A percentile compares a stretch with the other conserved stretches of the same genome.
These are phyloP conservation scores for Gambusia yucatana DNA, from an alignment of 2,797 vertebrate species.

Conservation along the genomic window DNA sequence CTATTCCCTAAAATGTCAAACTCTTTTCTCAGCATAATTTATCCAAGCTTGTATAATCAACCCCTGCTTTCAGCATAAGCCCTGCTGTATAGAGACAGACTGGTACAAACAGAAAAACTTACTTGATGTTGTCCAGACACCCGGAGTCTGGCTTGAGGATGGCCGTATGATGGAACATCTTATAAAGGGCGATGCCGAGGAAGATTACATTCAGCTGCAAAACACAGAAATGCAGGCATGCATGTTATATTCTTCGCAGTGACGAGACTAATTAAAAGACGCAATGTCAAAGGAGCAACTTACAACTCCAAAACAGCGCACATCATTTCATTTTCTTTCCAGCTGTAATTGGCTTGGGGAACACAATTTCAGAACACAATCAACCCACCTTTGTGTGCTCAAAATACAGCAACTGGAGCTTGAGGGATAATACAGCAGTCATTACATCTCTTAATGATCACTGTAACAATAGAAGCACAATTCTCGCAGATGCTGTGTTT, in stretches of 20 bases:
- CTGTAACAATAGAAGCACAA: slow-evolving; percentile 56
- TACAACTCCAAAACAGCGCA: slow-evolving; percentile 42
- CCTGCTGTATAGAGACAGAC: slow-evolving; percentile 3
- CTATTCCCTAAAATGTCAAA: slow-evolving; percentile 9
- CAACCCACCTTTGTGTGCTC: slow-evolving; percentile 62
- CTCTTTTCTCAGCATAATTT: slow-evolving; percentile 16
- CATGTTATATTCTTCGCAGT: slow-evolving; percentile 53
- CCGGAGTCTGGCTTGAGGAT: slow-evolving; percentile 99
- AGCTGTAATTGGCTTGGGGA: slow-evolving; percentile 62
- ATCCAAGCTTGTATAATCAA: slow-evolving; percentile 10
- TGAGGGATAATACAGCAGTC: slow-evolving; percentile 53
- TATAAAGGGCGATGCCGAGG: slow-evolving; percentile 98
- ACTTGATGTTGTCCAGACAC: slow-evolving; percentile 99
- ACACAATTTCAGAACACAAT: slow-evolving; percentile 61
- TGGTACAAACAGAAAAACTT: slow-evolving; percentile 74
- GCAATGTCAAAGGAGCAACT: slow-evolving; percentile 55
- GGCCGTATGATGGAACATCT: slow-evolving; percentile 99
- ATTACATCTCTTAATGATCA: slow-evolving; percentile 58
- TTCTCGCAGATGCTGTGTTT: slow-evolving; percentile 49
- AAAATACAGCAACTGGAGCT: slow-evolving; percentile 55
- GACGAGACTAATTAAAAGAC: slow-evolving; percentile 63
- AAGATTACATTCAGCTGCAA: slow-evolving; percentile 99
- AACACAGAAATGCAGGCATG: slow-evolving; percentile 37
- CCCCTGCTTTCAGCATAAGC: background rate
- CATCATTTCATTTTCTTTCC: slow-evolving; percentile 55